Conservation (phyloP, 2,797 vertebrate genomes). For the Otolemur crassicaudatus region DNA sequence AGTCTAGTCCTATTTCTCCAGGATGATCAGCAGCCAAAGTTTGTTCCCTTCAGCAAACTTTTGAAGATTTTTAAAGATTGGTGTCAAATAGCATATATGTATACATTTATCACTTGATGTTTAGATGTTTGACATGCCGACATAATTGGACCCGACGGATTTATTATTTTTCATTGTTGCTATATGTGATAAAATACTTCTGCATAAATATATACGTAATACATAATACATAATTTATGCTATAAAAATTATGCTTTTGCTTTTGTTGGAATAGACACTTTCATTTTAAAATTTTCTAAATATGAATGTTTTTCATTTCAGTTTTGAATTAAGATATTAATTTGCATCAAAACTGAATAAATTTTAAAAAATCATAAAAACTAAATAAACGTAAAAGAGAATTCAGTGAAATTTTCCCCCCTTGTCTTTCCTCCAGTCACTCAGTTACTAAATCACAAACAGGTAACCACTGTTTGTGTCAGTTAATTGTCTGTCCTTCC, state of each 20-base stretch:
- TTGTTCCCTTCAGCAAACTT: background rate
- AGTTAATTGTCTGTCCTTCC: background rate
- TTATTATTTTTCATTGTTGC: background rate
- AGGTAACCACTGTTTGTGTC: background rate
- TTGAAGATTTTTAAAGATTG: background rate
- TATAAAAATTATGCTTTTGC: background rate
- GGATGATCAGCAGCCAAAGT: background rate
- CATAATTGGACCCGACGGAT: background rate
- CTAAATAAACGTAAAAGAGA: background rate
- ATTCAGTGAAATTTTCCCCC: background rate
- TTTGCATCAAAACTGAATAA: background rate
- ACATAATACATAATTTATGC: background rate
- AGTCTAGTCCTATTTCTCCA: background rate
- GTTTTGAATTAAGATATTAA: background rate
- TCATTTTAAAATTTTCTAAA: background rate
- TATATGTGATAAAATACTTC: background rate
- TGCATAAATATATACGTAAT: background rate
- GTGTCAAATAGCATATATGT: background rate
- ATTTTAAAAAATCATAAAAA: background rate
- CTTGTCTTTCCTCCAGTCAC: background rate
- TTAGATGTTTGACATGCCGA: background rate
- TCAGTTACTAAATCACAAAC: background rate
- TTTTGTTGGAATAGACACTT: background rate
- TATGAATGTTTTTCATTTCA: background rate
- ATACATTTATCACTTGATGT: background rate